Evolutionary conservation across 2,113 vertebrate species (phyloP), one percentile per base, ranked within the genome.

Genomic region (Scomber japonicus): DNA sequence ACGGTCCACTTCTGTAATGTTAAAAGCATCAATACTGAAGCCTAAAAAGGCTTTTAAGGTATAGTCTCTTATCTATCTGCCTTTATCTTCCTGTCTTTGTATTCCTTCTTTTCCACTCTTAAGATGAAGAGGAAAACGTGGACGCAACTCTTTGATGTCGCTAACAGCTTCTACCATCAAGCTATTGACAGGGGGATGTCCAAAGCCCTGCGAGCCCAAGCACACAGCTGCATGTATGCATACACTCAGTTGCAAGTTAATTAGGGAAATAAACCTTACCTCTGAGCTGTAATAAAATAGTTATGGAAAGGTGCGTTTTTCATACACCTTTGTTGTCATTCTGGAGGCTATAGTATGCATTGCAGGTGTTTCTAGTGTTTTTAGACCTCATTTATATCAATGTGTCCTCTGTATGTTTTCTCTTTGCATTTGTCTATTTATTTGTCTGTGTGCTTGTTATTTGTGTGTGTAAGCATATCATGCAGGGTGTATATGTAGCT

Each of bases 11-110:
- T 89, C 63, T 78, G 61, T 55, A 83, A 71, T 56, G 78, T 49
- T 88, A 87, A 90, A 90, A 89, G 84, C 78, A 82, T 88, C 82
- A 71, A 85, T 89, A 86, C 51, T 31, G 27, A 81, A 63, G 59
- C 31, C 67, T 66, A 44, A 79, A 90, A 86, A 83, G 64, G 71
- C 82, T 87, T 91, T 91, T 84, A 87, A 80, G 78, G 80, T 71
- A 27, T 65, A 55, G 78, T 70, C 74, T 88, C 80, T 71, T 51
- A 67, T 85, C 78, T 66, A n/a, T 80, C 24, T 44, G 70, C 75
- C 78, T 84, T 81, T 71, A 63, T 78, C 73, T 71, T 13, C 24
- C 60, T 60, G 54, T 69, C n/a, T 60, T 82, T 45, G 77, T 65
- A 54, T 65, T 71, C 67, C 40, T 50, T 62, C 54, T 75, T 50